phyloP scores from a whole-genome alignment of 2,113 vertebrate species.

The Callopanchax toddi region DNA sequence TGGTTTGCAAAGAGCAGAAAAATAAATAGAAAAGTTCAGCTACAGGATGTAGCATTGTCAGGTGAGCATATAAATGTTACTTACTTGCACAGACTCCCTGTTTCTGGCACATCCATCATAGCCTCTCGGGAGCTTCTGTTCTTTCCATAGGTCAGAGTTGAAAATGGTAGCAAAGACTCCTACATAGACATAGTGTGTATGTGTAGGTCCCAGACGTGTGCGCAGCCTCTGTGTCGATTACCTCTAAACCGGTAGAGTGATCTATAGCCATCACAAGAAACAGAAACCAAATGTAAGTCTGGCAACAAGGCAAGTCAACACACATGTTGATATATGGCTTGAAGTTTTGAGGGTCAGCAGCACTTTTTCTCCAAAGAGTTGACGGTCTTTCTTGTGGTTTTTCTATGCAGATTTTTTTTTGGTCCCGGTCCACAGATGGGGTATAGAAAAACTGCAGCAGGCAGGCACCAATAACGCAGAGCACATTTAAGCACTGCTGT shows the following conservation, averaged over 20 bases:
- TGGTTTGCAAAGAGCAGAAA: conserved; percentile 60
- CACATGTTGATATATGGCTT: conserved; percentile 55
- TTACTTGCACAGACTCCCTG: conserved; percentile 16
- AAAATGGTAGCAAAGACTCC: conserved; percentile 43
- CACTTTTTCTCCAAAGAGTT: conserved; percentile 38
- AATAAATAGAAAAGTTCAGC: conserved; percentile 67
- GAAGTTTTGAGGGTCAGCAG: conserved; percentile 56
- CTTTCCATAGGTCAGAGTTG: conserved; percentile 63
- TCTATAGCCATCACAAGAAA: conserved; percentile 63
- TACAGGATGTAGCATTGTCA: conserved; percentile 66
- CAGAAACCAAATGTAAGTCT: conserved; percentile 73
- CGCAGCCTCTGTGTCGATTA: conserved; percentile 44
- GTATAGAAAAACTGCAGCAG: conserved; percentile 6
- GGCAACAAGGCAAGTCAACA: conserved; percentile 60
- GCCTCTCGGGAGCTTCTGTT: conserved; percentile 54
- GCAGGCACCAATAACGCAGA: conserved; percentile 48
- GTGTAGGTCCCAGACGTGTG: conserved; percentile 28
- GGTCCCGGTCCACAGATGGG: conserved; percentile 3
- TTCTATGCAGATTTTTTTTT: conserved; percentile 34
- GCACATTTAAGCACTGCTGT: conserved; percentile 38
- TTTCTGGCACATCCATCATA: conserved; percentile 73
- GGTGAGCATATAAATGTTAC: conserved; percentile 47
- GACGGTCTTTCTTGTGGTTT: conserved; percentile 51
- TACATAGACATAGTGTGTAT: conserved; percentile 30
- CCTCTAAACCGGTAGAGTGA: conserved; percentile 47